These are phyloP conservation scores for Lepidurus arcticus DNA, from an alignment of 1,140 invertebrate genomes.

Conservation along the genomic window DNA sequence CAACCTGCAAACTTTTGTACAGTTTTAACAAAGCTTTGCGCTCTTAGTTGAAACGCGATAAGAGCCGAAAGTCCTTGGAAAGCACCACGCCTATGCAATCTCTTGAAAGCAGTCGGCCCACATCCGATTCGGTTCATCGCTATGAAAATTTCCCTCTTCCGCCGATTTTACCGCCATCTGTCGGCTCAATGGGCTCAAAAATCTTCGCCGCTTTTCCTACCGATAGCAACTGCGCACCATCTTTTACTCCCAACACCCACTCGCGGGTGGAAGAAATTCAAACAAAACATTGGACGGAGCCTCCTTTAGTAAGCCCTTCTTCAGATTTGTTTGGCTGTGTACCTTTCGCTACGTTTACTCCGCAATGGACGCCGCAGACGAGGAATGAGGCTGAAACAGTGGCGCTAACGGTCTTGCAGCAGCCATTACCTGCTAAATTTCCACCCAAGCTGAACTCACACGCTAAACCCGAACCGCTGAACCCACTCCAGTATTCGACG, in stretches of 20 bases:
- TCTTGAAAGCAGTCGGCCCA: constrained; percentile 38
- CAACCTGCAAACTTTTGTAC: constrained; percentile 38
- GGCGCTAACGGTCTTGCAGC: constrained; percentile 34
- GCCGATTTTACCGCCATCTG: not conserved
- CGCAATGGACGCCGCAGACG: constrained; percentile 33
- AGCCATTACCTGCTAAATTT: constrained; percentile 41
- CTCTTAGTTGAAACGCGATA: constrained; percentile 14
- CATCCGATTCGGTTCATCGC: constrained; percentile 22
- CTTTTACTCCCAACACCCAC: constrained; percentile 34
- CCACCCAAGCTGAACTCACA: constrained; percentile 39
- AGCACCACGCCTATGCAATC: constrained; percentile 20
- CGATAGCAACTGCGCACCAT: constrained; percentile 36
- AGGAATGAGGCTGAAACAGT: constrained; percentile 37
- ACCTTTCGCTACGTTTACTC: constrained; percentile 52
- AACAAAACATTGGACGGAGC: constrained; percentile 1
- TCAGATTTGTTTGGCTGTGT: constrained; percentile 57
- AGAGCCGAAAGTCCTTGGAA: constrained; percentile 25
- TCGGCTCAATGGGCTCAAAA: constrained; percentile 26
- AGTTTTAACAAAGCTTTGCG: constrained; percentile 41
- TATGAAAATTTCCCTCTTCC: constrained; percentile 39
- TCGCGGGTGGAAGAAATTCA: constrained; percentile 31
- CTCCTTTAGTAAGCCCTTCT: constrained; percentile 32
- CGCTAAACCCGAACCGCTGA: constrained; percentile 40
- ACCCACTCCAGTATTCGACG: constrained; percentile 32
- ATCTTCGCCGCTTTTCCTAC: constrained; percentile 35